Evolutionary conservation across 2,888 invertebrate species (phyloP), one percentile per base, ranked within the genome.

Genomic region (Pinctada fucata): DNA sequence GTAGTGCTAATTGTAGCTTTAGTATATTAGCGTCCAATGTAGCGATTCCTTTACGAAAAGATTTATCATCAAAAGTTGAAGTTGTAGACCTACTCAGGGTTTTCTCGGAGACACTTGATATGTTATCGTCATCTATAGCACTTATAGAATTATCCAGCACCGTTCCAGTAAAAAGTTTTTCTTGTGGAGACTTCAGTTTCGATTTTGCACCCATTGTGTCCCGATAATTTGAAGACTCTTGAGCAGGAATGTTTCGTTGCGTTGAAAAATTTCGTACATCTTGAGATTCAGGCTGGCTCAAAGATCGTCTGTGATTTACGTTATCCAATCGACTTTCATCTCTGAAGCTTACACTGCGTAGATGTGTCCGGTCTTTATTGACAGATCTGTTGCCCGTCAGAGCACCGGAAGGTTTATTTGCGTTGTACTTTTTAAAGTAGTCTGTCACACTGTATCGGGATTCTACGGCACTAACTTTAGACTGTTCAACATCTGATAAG

Each of bases 1-100:
- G 86, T 48, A 91, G 83, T 31, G 88, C 86, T 69, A 84, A 79
- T 74, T 90, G 90, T 3, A 90, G 78, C 66, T 85, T 85, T 2
- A 89, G 86, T 63, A 91, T 91, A 78, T 90, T 90, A 10, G 87
- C 89, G 82, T 91, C 91, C 3, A 91, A 81, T 3, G 87, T 85
- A 6, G 89, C 90, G 51, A 91, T 87, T 0, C 90, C 90, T 64
- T 86, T 86, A 72, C 87, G 79, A 79, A 91, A 91, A 8, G 85
- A 85, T 3, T 78, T 79, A 31, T 90, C 90, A 79, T 90, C 89
- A 4, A 87, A 83, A 10, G 85, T 82, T 1, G 86, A 82, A 16
- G 88, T 78, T 1, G 83, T 73, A 8, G 80, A 69, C 48, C 75
- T 84, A 8, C 83, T 80, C 2, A 85, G 79, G 0, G 87, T 83